These are phyloP conservation scores for Parelbella ahira DNA, from an alignment of 2,888 invertebrate genomes.

Conservation along the genomic window DNA sequence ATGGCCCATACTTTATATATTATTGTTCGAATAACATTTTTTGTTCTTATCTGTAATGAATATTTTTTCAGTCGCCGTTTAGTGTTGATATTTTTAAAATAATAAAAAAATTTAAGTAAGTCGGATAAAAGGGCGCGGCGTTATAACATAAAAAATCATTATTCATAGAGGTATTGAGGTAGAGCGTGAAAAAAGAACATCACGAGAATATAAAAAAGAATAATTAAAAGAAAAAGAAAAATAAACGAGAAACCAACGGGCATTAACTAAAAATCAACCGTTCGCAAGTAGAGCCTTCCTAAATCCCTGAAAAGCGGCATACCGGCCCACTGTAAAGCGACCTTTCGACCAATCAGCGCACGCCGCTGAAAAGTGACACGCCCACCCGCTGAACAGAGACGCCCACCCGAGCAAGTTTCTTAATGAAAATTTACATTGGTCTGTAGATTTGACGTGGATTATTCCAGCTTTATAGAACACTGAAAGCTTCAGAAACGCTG, in stretches of 20 bases:
- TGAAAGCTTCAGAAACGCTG: too few relatives aligned
- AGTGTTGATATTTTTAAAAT: too few relatives aligned
- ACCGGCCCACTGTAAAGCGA: constrained; percentile 60
- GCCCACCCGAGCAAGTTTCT: constrained; percentile 36
- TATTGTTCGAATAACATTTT: too few relatives aligned
- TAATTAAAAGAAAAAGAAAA: constrained; percentile 12
- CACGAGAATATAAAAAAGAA: too few relatives aligned
- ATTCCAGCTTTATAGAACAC: constrained; percentile 9
- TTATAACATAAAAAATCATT: too few relatives aligned
- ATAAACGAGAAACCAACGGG: constrained; percentile 5
- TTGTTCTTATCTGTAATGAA: too few relatives aligned
- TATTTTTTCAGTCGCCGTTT: too few relatives aligned
- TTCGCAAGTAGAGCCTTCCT: constrained; percentile 29
- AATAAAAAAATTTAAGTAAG: too few relatives aligned
- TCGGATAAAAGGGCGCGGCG: too few relatives aligned
- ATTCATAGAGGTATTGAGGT: too few relatives aligned
- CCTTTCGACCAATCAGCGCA: constrained; percentile 51
- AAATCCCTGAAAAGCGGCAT: constrained; percentile 62
- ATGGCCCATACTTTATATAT: too few relatives aligned
- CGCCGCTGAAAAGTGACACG: constrained; percentile 71
- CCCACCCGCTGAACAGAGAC: constrained; percentile 73
- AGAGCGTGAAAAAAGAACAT: too few relatives aligned
- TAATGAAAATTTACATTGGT: constrained; percentile 23
- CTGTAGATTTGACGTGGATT: constrained; percentile 22
- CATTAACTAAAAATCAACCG: constrained; percentile 21